Percentiles rank a stretch among this genome's conserved stretches.
phyloP scores from a whole-genome alignment of 2,888 invertebrate species.

The Lobophora halterata region DNA sequence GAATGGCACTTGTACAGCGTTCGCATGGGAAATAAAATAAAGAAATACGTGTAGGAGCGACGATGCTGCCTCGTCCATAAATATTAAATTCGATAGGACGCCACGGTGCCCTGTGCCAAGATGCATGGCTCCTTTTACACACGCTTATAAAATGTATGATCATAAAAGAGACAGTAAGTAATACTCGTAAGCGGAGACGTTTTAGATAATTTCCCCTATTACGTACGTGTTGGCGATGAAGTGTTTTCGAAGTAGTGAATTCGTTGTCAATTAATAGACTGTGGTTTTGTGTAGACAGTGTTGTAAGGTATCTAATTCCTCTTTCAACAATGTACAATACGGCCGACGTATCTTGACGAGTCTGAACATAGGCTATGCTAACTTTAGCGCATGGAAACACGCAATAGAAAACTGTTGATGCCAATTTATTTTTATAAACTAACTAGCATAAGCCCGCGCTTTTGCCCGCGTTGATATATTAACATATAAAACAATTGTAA shows the following conservation, averaged over 20 bases:
- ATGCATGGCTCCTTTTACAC: conserved; percentile 34
- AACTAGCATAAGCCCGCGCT: too few relatives aligned
- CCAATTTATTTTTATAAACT: too few relatives aligned
- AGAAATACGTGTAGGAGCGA: conserved; percentile 36
- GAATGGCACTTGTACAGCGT: conserved; percentile 29
- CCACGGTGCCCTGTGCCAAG: conserved; percentile 28
- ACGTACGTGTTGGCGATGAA: conserved; percentile 18
- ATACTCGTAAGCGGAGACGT: conserved; percentile 29
- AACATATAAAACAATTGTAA: too few relatives aligned
- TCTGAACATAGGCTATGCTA: too few relatives aligned
- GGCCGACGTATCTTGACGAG: too few relatives aligned
- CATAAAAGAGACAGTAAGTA: conserved; percentile 31
- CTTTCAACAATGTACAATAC: too few relatives aligned
- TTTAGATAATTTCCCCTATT: conserved; percentile 28
- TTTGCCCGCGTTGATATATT: too few relatives aligned
- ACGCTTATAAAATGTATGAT: conserved; percentile 52
- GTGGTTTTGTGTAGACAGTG: too few relatives aligned
- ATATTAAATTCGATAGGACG: conserved; percentile 56
- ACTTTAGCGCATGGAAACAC: too few relatives aligned
- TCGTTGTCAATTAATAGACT: background rate
- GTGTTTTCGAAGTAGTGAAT: conserved; percentile 1
- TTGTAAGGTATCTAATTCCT: too few relatives aligned
- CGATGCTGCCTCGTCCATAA: conserved; percentile 43
- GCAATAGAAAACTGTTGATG: too few relatives aligned
- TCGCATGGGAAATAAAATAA: conserved; percentile 37